A percentile compares a stretch with the other conserved stretches of the same genome.
phyloP scores from a whole-genome alignment of 2,888 invertebrate species.

The Hypomecis atomaria region DNA sequence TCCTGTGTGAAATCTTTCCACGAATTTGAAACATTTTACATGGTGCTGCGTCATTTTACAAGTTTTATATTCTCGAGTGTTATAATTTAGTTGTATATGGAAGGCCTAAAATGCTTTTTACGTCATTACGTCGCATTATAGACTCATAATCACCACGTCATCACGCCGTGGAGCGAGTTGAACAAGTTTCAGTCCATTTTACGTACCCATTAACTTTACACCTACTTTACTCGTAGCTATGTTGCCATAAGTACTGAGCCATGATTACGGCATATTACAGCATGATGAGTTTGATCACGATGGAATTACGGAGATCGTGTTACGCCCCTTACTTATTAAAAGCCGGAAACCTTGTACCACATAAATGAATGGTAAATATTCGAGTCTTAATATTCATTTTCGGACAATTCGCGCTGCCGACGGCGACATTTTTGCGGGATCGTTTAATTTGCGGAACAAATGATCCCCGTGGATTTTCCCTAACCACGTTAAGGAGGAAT shows the following conservation, averaged over 20 bases:
- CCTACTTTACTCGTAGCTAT: constrained; percentile 33
- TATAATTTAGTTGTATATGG: constrained; percentile 2
- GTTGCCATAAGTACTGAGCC: constrained; percentile 39
- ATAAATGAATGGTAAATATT: constrained; percentile 5
- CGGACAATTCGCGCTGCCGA: background rate
- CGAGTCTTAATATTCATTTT: constrained; percentile 13
- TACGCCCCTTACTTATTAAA: constrained; percentile 19
- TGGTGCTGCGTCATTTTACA: constrained; percentile 46
- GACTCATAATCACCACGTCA: constrained; percentile 54
- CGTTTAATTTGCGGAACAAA: constrained; percentile 37
- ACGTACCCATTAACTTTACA: constrained; percentile 46
- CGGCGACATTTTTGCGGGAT: constrained; percentile 22
- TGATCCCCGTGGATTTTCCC: constrained; percentile 35
- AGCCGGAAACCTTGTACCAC: constrained; percentile 15
- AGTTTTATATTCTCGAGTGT: constrained; percentile 35
- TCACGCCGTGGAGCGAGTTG: constrained; percentile 51
- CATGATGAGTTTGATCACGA: constrained; percentile 44
- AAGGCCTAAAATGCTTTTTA: constrained; percentile 60
- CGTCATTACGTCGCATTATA: constrained; percentile 60
- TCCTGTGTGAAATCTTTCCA: constrained; percentile 32
- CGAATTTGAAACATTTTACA: constrained; percentile 39
- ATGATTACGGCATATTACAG: constrained; percentile 29
- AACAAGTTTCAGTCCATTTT: constrained; percentile 54
- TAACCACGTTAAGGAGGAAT: constrained; percentile 34
- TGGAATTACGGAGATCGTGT: constrained; percentile 26